These are phyloP conservation scores for Cathartes aura DNA, from an alignment of 2,113 vertebrate species.

Conservation along the genomic window DNA sequence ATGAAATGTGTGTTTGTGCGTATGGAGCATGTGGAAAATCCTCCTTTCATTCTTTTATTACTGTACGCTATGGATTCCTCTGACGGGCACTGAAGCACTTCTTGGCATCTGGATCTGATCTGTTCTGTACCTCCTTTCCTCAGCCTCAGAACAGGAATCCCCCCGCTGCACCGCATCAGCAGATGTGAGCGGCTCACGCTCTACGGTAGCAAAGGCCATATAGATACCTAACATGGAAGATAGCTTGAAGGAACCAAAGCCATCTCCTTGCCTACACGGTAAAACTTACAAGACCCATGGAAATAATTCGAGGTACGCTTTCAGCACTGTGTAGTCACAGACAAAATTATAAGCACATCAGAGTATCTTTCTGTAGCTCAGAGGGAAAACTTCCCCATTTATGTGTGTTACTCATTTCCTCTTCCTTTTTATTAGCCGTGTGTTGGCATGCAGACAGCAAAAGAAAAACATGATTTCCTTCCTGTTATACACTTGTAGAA, in stretches of 20 bases:
- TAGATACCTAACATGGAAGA: accelerated
- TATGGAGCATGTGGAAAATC: neutral
- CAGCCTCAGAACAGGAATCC: neutral
- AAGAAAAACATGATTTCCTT: conserved; percentile 63
- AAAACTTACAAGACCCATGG: neutral
- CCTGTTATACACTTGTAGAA: conserved; percentile 39
- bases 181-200: neutral
- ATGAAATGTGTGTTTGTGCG: neutral
- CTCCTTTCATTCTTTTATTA: neutral
- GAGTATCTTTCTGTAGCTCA: neutral
- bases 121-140: neutral
- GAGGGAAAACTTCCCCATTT: conserved; percentile 4
- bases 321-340: neutral
- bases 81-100: neutral
- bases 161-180: accelerated
- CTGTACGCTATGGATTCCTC: accelerated
- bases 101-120: neutral
- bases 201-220: neutral
- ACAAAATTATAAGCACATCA: neutral
- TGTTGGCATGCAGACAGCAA: neutral
- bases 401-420: conserved; percentile 56
- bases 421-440: conserved; percentile 46
- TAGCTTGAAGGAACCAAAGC: neutral
- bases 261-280: neutral
- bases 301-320: neutral